Conservation (phyloP, 2,113 vertebrate genomes). For the Tenrec ecaudatus region DNA sequence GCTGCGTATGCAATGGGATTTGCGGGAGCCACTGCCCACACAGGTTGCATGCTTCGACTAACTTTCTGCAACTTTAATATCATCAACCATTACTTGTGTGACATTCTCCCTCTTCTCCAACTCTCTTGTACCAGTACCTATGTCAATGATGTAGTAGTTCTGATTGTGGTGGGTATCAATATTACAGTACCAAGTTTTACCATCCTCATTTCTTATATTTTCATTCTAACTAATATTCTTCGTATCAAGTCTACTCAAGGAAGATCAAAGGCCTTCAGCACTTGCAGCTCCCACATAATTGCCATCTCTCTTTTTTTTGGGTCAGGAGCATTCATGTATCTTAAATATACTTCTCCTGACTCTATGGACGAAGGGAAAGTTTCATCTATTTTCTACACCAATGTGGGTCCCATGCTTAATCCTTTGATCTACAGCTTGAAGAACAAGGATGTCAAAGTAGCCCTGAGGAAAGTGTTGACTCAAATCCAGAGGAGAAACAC, state of each 20-base stretch:
- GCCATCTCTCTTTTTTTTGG: constrained; percentile 56
- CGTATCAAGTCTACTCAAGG: constrained; percentile 47
- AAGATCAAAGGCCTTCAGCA: constrained; percentile 56
- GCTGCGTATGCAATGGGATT: constrained; percentile 63
- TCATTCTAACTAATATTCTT: constrained; percentile 66
- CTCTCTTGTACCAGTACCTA: constrained; percentile 69
- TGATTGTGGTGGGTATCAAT: constrained; percentile 68
- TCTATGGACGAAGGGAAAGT: constrained; percentile 66
- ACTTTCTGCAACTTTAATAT: constrained; percentile 59
- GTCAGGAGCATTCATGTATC: constrained; percentile 70
- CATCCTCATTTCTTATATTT: constrained; percentile 65
- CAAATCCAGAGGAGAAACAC: background rate
- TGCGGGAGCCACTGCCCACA: constrained; percentile 63
- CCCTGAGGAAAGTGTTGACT: constrained; percentile 27
- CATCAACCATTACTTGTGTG: constrained; percentile 76
- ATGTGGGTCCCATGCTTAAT: constrained; percentile 67
- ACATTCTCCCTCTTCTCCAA: constrained; percentile 72
- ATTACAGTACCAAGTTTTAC: constrained; percentile 65
- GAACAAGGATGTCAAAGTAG: constrained; percentile 71
- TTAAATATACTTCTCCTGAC: constrained; percentile 65
- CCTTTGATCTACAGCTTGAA: constrained; percentile 72
- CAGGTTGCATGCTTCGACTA: constrained; percentile 67
- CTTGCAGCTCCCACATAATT: constrained; percentile 69
- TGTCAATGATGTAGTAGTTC: constrained; percentile 58
- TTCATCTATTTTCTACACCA: constrained; percentile 76